Evolutionary conservation across 64 coral and sea anemone species (phyloP).

Genomic region (Porites australiensis): DNA sequence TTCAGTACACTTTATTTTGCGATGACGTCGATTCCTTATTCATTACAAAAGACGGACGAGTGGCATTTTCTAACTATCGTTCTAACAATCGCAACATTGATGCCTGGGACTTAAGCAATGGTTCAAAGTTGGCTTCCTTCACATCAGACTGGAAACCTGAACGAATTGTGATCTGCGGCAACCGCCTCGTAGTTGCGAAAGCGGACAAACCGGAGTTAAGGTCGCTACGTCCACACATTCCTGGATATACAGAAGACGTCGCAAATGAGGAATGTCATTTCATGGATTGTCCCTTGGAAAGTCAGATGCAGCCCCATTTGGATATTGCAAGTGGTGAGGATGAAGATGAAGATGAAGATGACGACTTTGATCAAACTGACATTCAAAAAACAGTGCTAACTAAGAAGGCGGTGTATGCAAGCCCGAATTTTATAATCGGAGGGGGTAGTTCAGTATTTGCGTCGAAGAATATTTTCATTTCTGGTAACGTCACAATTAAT

Average conservation of each 20-base stretch:
- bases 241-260: not conserved
- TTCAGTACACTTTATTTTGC: not conserved
- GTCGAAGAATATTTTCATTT: slow-evolving; percentile 64
- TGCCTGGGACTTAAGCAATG: slow-evolving; percentile 37
- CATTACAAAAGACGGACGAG: slow-evolving; percentile 2
- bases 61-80: slow-evolving; percentile 13
- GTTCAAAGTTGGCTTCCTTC: slow-evolving; percentile 28
- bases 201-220: slow-evolving; percentile 27
- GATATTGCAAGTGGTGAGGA: too few species aligned
- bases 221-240: slow-evolving; percentile 26
- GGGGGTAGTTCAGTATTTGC: slow-evolving; percentile 52
- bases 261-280: too few species aligned
- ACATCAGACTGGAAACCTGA: slow-evolving; percentile 38
- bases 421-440: slow-evolving; percentile 55
- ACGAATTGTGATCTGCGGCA: slow-evolving; percentile 4
- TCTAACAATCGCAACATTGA: slow-evolving; percentile 30
- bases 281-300: too few species aligned
- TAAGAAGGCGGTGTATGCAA: slow-evolving; percentile 48
- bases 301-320: too few species aligned
- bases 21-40: slow-evolving; percentile 4
- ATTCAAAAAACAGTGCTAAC: slow-evolving; percentile 59
- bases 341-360: slow-evolving; percentile 53
- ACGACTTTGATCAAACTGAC: slow-evolving; percentile 52
- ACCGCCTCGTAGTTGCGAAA: slow-evolving; percentile 21
- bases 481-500: slow-evolving; percentile 33